A percentile compares a stretch with the other conserved stretches of the same genome.
phyloP scores from a whole-genome alignment of 1,140 invertebrate genomes.

The Brachystomella parvula region DNA sequence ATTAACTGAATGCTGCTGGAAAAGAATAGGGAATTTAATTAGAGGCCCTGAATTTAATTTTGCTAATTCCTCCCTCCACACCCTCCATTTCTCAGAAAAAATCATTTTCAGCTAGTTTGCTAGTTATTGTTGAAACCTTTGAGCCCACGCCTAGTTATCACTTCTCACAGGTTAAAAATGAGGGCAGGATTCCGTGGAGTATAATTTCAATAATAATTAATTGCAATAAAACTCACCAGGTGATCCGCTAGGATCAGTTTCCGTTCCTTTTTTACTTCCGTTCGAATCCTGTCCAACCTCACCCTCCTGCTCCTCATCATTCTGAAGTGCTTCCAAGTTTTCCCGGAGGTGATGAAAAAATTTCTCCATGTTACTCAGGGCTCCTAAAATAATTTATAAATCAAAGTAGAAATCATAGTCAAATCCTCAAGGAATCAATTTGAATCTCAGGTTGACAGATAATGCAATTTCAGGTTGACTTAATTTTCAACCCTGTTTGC shows the following conservation, averaged over 20 bases:
- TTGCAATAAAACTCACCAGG: neutral
- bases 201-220: neutral
- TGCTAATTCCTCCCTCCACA: too few relatives aligned
- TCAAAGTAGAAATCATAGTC: neutral
- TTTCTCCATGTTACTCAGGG: constrained; percentile 30
- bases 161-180: neutral
- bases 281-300: constrained; percentile 1
- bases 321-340: constrained; percentile 29
- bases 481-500: neutral
- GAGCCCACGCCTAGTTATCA: neutral
- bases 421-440: neutral
- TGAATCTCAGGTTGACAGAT: neutral
- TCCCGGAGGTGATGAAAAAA: constrained; percentile 33
- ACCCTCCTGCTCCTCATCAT: neutral
- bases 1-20: too few relatives aligned
- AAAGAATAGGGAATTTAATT: too few relatives aligned
- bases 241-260: neutral
- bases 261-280: neutral
- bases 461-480: neutral
- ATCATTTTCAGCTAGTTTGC: too few relatives aligned
- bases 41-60: too few relatives aligned
- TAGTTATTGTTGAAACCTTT: too few relatives aligned
- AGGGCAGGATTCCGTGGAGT: neutral
- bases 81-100: too few relatives aligned
- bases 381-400: constrained; percentile 24